These are phyloP conservation scores for Cephus cinctus DNA, from an alignment of 1,140 invertebrate species.

Conservation along the genomic window DNA sequence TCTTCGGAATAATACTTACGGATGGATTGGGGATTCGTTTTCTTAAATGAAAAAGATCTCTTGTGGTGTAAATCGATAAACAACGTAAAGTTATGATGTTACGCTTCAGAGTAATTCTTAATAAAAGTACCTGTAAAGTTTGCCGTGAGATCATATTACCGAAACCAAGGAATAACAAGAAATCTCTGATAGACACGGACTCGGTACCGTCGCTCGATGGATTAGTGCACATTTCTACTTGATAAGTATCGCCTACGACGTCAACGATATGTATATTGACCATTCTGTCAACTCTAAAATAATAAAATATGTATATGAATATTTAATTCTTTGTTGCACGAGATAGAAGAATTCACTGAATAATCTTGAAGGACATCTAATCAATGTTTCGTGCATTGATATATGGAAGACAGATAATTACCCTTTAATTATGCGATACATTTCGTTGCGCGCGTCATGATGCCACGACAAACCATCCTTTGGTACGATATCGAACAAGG, in stretches of 20 bases:
- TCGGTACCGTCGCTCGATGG: conserved; percentile 16
- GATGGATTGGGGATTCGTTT: conserved; percentile 24
- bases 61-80: background rate
- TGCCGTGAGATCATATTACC: too few species aligned
- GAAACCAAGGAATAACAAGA: background rate
- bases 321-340: too few species aligned
- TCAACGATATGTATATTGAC: conserved; percentile 21
- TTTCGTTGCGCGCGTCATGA: conserved; percentile 41
- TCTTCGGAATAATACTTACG: conserved; percentile 28
- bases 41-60: conserved; percentile 17
- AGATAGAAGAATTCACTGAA: too few species aligned
- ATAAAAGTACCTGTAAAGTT: too few species aligned
- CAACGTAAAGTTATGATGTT: background rate
- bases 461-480: conserved; percentile 49
- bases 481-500: conserved; percentile 50
- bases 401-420: conserved; percentile 30
- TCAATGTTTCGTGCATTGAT: background rate
- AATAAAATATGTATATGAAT: too few species aligned
- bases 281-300: too few species aligned
- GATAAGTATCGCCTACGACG: conserved; percentile 5
- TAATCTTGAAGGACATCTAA: background rate
- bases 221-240: conserved; percentile 21
- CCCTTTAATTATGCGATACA: conserved; percentile 51
- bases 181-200: background rate
- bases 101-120: too few species aligned